phyloP scores from a whole-genome alignment of 2,888 invertebrate species.

The Agrotis clavis region DNA sequence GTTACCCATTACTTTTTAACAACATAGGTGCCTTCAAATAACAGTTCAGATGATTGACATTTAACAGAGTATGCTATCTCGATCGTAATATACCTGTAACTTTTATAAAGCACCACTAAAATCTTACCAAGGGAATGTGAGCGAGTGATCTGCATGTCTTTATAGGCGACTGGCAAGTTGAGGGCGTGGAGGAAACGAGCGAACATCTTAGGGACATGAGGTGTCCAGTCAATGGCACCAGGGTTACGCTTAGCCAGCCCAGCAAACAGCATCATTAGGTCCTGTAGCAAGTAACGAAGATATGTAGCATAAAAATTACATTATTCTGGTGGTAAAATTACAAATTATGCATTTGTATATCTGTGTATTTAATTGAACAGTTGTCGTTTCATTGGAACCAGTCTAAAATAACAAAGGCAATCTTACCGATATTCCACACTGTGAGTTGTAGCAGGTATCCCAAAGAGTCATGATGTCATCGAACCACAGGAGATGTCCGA shows the following conservation, averaged over 20 bases:
- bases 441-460: conserved; percentile 94
- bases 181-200: conserved; percentile 93
- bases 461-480: conserved; percentile 95
- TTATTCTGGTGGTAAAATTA: neutral
- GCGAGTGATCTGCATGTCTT: conserved; percentile 92
- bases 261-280: conserved; percentile 94
- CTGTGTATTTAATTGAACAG: no score
- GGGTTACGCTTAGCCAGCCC: conserved; percentile 94
- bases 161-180: conserved; percentile 95
- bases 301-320: neutral
- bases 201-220: conserved; percentile 95
- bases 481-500: conserved; percentile 95
- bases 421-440: conserved; percentile 91
- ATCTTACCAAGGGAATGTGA: conserved; percentile 87
- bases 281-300: conserved; percentile 82
- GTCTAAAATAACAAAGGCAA: neutral
- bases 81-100: neutral
- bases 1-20: neutral
- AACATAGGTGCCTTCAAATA: no score
- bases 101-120: neutral
- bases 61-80: neutral
- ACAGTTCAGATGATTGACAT: neutral
- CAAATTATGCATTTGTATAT: neutral
- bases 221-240: conserved; percentile 97
- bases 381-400: no score